Conservation (phyloP, 2,888 invertebrate species). For the Amblyjoppa proteus region DNA sequence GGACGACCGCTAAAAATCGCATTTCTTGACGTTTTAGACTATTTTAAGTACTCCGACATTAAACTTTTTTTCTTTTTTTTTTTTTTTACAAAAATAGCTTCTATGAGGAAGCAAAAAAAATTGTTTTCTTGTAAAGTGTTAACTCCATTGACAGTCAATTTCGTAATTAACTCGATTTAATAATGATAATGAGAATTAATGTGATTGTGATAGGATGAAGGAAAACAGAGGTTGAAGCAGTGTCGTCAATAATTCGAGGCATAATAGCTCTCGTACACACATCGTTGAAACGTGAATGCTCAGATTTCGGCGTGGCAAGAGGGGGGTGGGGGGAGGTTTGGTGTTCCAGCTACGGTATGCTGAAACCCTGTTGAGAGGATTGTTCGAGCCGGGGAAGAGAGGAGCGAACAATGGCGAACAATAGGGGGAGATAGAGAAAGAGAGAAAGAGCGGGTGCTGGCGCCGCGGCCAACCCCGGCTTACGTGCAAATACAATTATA, state of each 20-base stretch:
- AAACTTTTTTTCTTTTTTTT: no score
- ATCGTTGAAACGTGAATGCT: slow-evolving; percentile 42
- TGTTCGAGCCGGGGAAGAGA: slow-evolving; percentile 73
- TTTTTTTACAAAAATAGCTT: no score
- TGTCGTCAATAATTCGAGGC: slow-evolving; percentile 25
- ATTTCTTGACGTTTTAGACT: no score
- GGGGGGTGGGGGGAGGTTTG: neutral
- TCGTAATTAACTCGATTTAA: neutral
- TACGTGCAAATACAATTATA: slow-evolving; percentile 85
- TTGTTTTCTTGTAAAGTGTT: neutral
- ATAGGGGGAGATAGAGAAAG: slow-evolving; percentile 46
- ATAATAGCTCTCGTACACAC: slow-evolving; percentile 34
- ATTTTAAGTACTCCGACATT: no score
- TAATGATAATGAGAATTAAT: neutral
- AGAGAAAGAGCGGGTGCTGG: slow-evolving; percentile 66
- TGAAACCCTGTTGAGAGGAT: slow-evolving; percentile 79
- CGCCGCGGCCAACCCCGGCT: slow-evolving; percentile 82
- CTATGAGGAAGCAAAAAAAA: neutral
- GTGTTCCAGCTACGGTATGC: slow-evolving; percentile 60
- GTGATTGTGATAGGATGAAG: neutral
- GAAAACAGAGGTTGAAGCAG: neutral
- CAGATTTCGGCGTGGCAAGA: slow-evolving; percentile 34
- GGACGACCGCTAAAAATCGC: no score
- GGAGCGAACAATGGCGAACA: slow-evolving; percentile 67
- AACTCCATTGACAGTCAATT: neutral